Evolutionary conservation across 2,888 invertebrate species (phyloP).

Genomic region (Hecatera dysodea): DNA sequence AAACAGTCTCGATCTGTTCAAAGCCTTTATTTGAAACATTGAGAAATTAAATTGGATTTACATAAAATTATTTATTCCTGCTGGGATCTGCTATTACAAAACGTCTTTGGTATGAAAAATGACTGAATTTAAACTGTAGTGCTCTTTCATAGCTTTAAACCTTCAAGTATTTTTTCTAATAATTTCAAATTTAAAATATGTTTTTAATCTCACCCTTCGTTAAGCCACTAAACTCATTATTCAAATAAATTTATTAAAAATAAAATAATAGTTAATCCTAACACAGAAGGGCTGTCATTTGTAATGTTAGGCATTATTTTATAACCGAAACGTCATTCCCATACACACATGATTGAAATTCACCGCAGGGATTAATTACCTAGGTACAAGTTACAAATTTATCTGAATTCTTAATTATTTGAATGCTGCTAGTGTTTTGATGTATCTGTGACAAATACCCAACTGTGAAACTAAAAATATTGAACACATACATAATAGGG

Average conservation of each 20-base stretch:
- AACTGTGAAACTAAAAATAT: background rate
- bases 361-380: constrained; percentile 42
- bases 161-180: background rate
- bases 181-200: background rate
- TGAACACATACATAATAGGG: too few relatives aligned
- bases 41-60: too few relatives aligned
- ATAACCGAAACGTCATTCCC: constrained; percentile 19
- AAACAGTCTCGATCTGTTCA: too few relatives aligned
- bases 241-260: background rate
- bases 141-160: background rate
- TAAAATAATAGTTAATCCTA: background rate
- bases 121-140: background rate
- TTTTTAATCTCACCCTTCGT: background rate
- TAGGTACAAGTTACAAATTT: constrained; percentile 10
- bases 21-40: too few relatives aligned
- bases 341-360: constrained; percentile 40
- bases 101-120: background rate
- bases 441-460: background rate
- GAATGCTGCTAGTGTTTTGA: constrained; percentile 2
- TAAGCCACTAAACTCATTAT: background rate
- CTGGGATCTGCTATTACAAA: background rate
- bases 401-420: constrained; percentile 22
- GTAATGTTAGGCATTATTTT: background rate
- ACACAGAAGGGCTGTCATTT: background rate
- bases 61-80: background rate